A percentile compares a stretch with the other conserved stretches of the same genome.
These are phyloP conservation scores for Mamestra brassicae DNA, from an alignment of 2,888 invertebrate species.

Conservation along the genomic window DNA sequence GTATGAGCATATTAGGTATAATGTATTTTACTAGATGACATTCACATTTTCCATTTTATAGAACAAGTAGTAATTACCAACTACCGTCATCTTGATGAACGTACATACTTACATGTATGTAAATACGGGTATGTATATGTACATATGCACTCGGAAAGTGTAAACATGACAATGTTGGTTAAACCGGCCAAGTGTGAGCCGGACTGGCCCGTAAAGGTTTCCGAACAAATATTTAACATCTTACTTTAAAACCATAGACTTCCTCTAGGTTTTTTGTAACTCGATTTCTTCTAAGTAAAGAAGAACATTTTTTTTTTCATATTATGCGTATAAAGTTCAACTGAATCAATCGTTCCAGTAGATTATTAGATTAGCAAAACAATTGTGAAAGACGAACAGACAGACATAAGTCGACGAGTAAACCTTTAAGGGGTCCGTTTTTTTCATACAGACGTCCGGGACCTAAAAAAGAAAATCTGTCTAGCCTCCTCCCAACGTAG, in stretches of 20 bases:
- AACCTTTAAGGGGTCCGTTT: neutral
- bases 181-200: no score
- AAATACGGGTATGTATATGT: neutral
- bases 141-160: neutral
- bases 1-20: neutral
- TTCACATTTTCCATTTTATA: conserved; percentile 19
- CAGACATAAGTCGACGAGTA: neutral
- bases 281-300: neutral
- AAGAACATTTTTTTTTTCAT: neutral
- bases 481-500: no score
- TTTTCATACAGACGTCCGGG: neutral
- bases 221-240: no score
- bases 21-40: conserved; percentile 7
- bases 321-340: no score
- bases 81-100: neutral
- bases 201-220: no score
- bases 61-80: neutral
- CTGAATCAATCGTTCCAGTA: no score
- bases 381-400: neutral
- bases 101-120: neutral
- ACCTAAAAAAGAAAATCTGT: neutral
- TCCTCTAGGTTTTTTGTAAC: no score
- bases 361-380: no score
- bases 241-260: no score
- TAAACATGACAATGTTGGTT: no score